Evolutionary conservation across 2,113 vertebrate species (phyloP).

Genomic region (Prochilodus magdalenae): DNA sequence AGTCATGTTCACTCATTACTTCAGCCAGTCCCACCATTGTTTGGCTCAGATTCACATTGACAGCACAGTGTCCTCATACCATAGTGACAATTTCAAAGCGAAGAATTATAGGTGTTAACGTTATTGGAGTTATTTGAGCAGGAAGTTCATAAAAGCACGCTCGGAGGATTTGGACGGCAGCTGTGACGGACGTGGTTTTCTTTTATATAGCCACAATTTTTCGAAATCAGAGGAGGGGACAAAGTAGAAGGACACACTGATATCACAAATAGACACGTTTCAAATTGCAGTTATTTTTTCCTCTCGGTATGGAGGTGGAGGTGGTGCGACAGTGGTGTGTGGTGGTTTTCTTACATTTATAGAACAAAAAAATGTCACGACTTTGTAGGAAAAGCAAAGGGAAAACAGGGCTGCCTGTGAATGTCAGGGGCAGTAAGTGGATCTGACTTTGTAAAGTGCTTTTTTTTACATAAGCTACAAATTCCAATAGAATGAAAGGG

Average conservation of each 20-base stretch:
- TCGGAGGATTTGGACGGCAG: not conserved
- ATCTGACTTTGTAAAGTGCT: too few relatives aligned
- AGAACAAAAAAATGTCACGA: not conserved
- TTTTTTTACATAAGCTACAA: not conserved
- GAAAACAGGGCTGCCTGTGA: too few relatives aligned
- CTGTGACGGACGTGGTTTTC: not conserved
- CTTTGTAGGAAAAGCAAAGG: too few relatives aligned
- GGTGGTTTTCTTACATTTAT: not conserved
- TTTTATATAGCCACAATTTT: not conserved
- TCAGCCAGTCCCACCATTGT: not conserved
- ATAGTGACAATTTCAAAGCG: not conserved
- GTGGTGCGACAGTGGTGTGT: not conserved
- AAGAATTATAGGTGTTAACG: not conserved
- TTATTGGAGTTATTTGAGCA: not conserved
- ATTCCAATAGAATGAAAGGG: too few relatives aligned
- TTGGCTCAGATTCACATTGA: not conserved
- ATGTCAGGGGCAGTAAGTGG: too few relatives aligned
- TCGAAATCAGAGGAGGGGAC: not conserved
- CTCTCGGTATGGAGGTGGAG: not conserved
- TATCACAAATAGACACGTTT: not conserved
- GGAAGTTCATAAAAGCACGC: not conserved
- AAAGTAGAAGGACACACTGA: not conserved
- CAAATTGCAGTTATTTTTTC: constrained; percentile 4
- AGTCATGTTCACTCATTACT: not conserved
- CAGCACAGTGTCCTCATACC: not conserved